phyloP scores from a whole-genome alignment of 1,140 invertebrate species.

The Campoletis sonorensis region DNA sequence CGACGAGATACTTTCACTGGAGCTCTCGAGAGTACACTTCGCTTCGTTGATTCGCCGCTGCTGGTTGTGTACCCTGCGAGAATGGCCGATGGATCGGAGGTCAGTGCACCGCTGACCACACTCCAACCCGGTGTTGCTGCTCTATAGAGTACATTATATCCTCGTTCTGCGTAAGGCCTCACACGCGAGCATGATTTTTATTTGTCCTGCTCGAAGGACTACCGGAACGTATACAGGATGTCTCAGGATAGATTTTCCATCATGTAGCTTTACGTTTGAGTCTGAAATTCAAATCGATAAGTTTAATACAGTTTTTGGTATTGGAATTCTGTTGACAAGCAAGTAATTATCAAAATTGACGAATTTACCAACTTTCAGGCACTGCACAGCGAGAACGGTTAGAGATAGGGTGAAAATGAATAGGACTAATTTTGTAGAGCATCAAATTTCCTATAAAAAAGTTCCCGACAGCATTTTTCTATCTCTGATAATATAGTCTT shows the following conservation, averaged over 20 bases:
- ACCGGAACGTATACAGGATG: background rate
- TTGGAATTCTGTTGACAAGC: no score
- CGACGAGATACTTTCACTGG: conserved; percentile 53
- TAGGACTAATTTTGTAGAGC: no score
- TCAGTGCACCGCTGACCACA: conserved; percentile 68
- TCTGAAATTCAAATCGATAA: background rate
- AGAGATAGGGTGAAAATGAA: no score
- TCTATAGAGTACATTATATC: background rate
- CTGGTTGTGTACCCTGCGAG: conserved; percentile 32
- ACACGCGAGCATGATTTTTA: conserved; percentile 26
- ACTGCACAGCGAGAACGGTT: no score
- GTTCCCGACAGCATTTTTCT: no score
- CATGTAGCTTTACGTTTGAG: no score
- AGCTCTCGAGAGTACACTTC: conserved; percentile 20
- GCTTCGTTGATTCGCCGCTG: conserved; percentile 34
- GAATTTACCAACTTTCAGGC: no score
- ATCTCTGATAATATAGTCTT: no score
- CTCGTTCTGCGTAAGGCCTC: conserved; percentile 31
- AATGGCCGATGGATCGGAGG: conserved; percentile 57
- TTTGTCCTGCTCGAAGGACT: background rate
- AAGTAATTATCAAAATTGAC: no score
- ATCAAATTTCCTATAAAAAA: no score
- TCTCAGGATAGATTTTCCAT: no score
- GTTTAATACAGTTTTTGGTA: no score
- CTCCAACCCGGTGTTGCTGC: conserved; percentile 33